A percentile compares a stretch with the other conserved stretches of the same genome.
Conservation (phyloP, 2,888 invertebrate species). For the Caenorhabditis drosophilae region DNA sequence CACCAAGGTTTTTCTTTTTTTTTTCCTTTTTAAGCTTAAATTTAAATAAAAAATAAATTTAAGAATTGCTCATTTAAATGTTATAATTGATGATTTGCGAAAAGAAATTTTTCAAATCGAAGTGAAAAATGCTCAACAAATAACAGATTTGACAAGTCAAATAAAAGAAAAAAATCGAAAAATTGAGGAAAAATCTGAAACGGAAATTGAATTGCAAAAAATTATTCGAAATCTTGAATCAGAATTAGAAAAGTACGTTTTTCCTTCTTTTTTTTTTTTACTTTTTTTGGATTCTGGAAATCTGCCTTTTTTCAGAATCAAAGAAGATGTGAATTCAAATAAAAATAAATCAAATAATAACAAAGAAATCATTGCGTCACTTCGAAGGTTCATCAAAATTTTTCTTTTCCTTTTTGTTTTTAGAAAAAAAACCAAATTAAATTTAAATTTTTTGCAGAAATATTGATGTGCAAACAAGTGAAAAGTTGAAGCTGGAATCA, state of each 20-base stretch:
- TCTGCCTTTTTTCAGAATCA: background rate
- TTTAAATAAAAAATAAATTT: slow-evolving; percentile 2
- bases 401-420: background rate
- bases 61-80: slow-evolving; percentile 22
- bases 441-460: slow-evolving; percentile 1
- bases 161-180: slow-evolving; percentile 14
- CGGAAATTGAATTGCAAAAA: background rate
- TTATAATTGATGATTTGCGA: slow-evolving; percentile 10
- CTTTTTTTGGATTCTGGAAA: background rate
- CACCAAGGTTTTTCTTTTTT: slow-evolving; percentile 18
- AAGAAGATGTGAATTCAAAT: background rate
- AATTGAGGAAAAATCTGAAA: slow-evolving; percentile 1
- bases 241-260: slow-evolving; percentile 1
- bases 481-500: slow-evolving; percentile 16
- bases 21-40: background rate
- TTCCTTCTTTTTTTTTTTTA: no score
- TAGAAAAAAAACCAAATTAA: background rate
- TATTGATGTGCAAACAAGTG: slow-evolving; percentile 13
- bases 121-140: slow-evolving; percentile 10
- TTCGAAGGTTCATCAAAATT: background rate
- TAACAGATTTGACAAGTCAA: slow-evolving; percentile 4
- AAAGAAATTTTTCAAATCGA: slow-evolving; percentile 17
- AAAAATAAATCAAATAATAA: background rate
- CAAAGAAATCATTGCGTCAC: background rate
- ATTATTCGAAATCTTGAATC: background rate